Percentiles rank a stretch among this genome's conserved stretches.
Evolutionary conservation across 92 coral and sea anemone species (phyloP).

Genomic region (Blastomussa wellsi): DNA sequence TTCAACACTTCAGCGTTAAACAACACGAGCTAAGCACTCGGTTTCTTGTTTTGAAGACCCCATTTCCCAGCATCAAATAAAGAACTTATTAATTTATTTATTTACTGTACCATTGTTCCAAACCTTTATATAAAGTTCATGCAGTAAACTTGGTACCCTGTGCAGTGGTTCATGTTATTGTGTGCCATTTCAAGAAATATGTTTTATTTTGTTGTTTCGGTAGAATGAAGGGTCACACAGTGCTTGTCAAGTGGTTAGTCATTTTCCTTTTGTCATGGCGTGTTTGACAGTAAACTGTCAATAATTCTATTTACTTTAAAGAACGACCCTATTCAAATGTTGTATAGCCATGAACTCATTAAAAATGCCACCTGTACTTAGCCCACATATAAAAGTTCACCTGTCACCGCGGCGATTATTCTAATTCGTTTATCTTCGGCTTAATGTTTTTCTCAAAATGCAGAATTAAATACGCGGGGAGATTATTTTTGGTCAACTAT

Average conservation of each 20-base stretch:
- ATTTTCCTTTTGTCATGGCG: background rate
- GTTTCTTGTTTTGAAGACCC: no score
- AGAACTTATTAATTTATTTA: no score
- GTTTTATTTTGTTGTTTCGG: background rate
- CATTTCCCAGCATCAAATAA: no score
- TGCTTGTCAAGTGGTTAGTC: background rate
- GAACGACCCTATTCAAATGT: conserved; percentile 18
- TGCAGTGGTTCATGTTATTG: no score
- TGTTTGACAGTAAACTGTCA: background rate
- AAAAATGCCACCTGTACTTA: conserved; percentile 36
- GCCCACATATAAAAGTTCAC: conserved; percentile 23
- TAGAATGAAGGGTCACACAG: background rate
- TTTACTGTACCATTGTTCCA: no score
- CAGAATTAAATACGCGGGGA: conserved; percentile 5
- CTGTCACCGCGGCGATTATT: conserved; percentile 22
- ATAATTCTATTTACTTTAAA: conserved; percentile 8
- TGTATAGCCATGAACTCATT: conserved; percentile 6
- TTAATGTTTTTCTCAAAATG: conserved; percentile 19
- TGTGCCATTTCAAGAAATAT: background rate
- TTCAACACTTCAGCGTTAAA: no score
- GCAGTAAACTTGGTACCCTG: no score
- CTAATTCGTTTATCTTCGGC: conserved; percentile 13
- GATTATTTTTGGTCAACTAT: conserved; percentile 30
- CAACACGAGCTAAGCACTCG: no score
- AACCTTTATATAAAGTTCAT: no score